Conservation (phyloP, 2,113 vertebrate species). For the Poeciliopsis retropinna region DNA sequence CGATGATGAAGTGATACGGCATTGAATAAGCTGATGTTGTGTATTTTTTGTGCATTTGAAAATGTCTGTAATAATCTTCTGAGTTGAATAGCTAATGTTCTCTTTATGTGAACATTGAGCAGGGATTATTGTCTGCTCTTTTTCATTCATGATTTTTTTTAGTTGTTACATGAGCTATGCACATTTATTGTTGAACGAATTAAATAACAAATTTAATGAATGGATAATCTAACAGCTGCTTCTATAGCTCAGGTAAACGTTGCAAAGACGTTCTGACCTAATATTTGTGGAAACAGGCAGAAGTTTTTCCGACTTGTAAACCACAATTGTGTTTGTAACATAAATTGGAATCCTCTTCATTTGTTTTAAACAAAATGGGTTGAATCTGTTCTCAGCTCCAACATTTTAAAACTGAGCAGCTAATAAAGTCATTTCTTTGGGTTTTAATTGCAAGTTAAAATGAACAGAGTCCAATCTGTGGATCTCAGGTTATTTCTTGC, state of each 20-base stretch:
- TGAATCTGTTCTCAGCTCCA: constrained; percentile 7
- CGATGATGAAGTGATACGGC: no score
- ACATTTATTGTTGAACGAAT: no score
- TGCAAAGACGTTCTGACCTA: constrained; percentile 56
- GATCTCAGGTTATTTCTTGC: background rate
- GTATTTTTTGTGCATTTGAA: no score
- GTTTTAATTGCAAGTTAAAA: constrained; percentile 7
- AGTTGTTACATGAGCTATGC: no score
- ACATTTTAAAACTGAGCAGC: constrained; percentile 7
- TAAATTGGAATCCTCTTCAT: constrained; percentile 23
- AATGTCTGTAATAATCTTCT: no score
- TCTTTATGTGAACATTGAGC: no score
- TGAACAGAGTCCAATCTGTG: background rate
- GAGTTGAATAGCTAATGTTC: no score
- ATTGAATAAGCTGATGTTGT: no score
- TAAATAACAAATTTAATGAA: no score
- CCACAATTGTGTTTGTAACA: constrained; percentile 38
- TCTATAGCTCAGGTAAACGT: constrained; percentile 54
- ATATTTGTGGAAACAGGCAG: constrained; percentile 49
- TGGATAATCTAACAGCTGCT: constrained; percentile 33
- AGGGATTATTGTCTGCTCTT: no score
- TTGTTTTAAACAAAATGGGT: constrained; percentile 11
- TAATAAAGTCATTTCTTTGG: constrained; percentile 9
- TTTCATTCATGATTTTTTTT: no score
- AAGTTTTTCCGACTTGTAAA: constrained; percentile 49